A percentile compares a stretch with the other conserved stretches of the same genome.
These are phyloP conservation scores for Ceratosolen fusciceps DNA, from an alignment of 1,140 invertebrate genomes.

Conservation along the genomic window DNA sequence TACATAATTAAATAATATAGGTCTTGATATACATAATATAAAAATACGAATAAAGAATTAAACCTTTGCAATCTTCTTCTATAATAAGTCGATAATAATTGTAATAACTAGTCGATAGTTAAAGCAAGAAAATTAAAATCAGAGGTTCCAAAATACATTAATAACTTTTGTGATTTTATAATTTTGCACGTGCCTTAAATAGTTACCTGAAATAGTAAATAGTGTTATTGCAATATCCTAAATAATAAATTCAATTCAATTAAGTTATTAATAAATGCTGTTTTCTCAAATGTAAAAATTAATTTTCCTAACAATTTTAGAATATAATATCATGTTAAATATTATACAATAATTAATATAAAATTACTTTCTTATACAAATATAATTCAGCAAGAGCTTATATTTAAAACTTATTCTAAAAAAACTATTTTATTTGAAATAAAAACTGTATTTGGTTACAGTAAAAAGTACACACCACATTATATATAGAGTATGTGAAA, in stretches of 20 bases:
- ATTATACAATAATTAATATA: too few relatives aligned
- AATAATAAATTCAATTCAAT: background rate
- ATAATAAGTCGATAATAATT: background rate
- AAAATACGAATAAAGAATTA: background rate
- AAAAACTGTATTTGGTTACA: constrained; percentile 20
- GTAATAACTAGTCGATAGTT: background rate
- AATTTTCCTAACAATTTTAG: background rate
- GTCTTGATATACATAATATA: background rate
- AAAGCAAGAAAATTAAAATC: too few relatives aligned
- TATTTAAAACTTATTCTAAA: too few relatives aligned
- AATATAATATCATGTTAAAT: too few relatives aligned
- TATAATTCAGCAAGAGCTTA: too few relatives aligned
- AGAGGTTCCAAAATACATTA: too few relatives aligned
- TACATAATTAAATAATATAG: background rate
- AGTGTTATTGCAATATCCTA: background rate
- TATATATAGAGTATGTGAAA: background rate
- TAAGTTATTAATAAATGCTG: background rate
- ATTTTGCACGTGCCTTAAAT: background rate
- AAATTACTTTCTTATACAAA: background rate
- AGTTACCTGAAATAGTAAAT: background rate
- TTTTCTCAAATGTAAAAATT: background rate
- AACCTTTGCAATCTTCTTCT: background rate
- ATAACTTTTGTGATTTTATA: background rate
- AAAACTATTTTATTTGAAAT: too few relatives aligned
- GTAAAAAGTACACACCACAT: background rate